Conservation (phyloP, 53 echinoderm and acorn worm genomes). For the Actinopyga echinites region DNA sequence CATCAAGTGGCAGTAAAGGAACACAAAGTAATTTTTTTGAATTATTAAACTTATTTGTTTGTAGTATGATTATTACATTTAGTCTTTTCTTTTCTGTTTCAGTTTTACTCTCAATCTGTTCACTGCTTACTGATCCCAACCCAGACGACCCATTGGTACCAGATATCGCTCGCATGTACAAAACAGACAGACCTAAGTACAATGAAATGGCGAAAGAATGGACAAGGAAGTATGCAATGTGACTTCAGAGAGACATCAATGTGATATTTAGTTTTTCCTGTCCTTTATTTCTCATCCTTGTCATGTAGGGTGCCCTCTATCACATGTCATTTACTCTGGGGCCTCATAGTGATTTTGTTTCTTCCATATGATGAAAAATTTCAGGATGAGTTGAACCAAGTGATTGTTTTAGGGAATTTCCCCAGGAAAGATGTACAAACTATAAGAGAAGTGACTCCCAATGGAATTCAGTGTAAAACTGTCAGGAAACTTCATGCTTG, state of each 20-base stretch:
- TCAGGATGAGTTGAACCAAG: not conserved
- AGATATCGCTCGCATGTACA: conserved; percentile 91
- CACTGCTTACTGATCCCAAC: conserved; percentile 85
- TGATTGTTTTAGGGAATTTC: conserved; percentile 6
- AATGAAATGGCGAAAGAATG: conserved; percentile 73
- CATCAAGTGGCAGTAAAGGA: not conserved
- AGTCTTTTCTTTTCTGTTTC: conserved; percentile 30
- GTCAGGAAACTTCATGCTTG: not conserved
- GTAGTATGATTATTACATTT: not conserved
- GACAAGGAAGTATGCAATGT: conserved; percentile 93
- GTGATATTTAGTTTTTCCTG: conserved; percentile 37
- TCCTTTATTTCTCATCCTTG: conserved; percentile 40
- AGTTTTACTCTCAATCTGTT: conserved; percentile 97
- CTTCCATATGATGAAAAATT: conserved; percentile 10
- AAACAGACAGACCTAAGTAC: conserved; percentile 68
- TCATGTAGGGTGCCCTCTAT: conserved; percentile 8
- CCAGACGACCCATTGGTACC: conserved; percentile 90
- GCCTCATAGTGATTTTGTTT: conserved; percentile 17
- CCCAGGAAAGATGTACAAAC: not conserved
- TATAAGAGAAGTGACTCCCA: not conserved
- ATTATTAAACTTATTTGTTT: not conserved
- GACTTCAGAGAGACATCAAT: conserved; percentile 29
- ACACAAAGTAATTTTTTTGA: not conserved
- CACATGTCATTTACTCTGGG: conserved; percentile 26
- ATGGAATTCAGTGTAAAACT: not conserved